Evolutionary conservation across 1,140 invertebrate species (phyloP), one percentile per base, ranked within the genome.

Genomic region (Phymastichus coffea): DNA sequence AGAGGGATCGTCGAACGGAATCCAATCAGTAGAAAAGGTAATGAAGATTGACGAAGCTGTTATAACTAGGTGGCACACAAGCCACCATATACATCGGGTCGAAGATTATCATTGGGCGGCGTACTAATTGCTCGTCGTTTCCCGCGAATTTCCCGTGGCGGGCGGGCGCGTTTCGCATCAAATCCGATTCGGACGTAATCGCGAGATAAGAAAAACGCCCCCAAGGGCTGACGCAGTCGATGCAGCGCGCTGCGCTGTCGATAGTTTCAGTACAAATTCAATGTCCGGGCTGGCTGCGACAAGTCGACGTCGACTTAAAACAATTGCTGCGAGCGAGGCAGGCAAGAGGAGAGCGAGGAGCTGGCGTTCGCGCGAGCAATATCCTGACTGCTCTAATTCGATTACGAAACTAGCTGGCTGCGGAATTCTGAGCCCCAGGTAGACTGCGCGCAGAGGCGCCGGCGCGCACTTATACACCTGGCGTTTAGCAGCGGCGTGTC

Each of bases 361-460:
- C 23, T 26, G 28, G n/a, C 28, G 12, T 15, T 12, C 44, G 3
- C 14, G 72, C 74, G 76, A 74, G 77, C 77, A 80, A 80, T 80
- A 80, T 80, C 78, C 78, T 78, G 78, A 76, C 74, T 78, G 70
- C 67, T 71, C 72, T 78, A 74, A 79, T 78, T 77, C 70, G 71
- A 79, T 80, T 78, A 78, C 66, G 64, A 73, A 73, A 75, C 70
- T 73, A 71, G 67, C 73, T 71, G 64, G 68, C 64, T 69, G 65
- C 66, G 66, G 66, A 70, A 70, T 73, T 74, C 67, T 66, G 26
- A 48, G 46, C 55, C 67, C 48, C 69, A 75, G 70, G 70, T 74
- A 71, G 61, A 64, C 61, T 61, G 48, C 53, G 57, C 58, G 37
- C 40, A 51, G 58, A 53, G 61, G 61, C 62, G 57, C 57, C 51